Evolutionary conservation across 1,140 invertebrate species (phyloP), one percentile per base, ranked within the genome.

Genomic region (Drosophila mauritiana): DNA sequence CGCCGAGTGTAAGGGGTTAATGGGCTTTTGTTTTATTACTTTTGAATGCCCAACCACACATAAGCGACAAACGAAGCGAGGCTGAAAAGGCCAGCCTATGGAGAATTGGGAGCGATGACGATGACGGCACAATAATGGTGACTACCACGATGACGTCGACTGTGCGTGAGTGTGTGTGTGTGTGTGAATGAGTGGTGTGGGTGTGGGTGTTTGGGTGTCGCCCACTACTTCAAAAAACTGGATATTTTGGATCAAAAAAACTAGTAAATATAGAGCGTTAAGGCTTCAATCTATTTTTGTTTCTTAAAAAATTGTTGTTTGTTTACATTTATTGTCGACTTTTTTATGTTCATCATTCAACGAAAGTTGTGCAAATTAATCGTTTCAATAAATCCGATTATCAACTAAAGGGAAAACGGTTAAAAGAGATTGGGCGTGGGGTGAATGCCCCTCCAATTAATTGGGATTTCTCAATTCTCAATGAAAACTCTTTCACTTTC

Each of bases 21-120:
- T 39, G 31, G 31, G 25, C 52, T 39, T 45, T 45, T 17, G 15
- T 20, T 17, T 22, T 45, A 4, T 45, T 58, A 31, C 31, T 55
- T 73, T 69, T 34, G 5, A 64, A 39, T 69, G 40, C 67, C 63
- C 56, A 46, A 46, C 63, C 68, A 49, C 64, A 69, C 25, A 68
- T n/a, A 2, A 55, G 40, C 70, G 31, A 75, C 48, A 51, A 51
- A 34, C 40, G 20, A 76, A 64, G 45, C 59, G 69, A 40, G 27
- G 46, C 58, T 56, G 48, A 39, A 53, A 68, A 59, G 20, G 20
- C 20, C 20, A 22, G 62, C 42, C 73, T 42, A 54, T 36, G 43
- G 58, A 56, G 72, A 76, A 76, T 76, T 75, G 62, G 48, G 34
- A 69, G 65, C 65, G 48, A 68, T 67, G 65, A 69, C 59, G 37